phyloP scores from a whole-genome alignment of 2,888 invertebrate species.

The Adela reaumurella region DNA sequence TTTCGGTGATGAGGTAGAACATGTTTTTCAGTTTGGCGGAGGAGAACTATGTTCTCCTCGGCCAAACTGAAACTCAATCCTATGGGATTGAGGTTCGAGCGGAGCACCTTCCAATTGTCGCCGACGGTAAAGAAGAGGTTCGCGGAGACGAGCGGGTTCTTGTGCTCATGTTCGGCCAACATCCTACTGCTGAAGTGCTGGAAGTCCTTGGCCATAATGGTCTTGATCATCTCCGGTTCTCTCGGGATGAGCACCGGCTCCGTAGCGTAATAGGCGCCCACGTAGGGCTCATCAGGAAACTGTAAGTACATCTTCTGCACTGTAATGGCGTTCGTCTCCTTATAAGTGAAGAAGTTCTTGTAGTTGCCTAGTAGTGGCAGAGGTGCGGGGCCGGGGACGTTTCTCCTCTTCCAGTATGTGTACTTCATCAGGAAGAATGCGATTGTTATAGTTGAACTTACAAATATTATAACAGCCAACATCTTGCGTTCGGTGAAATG shows the following conservation, averaged over 20 bases:
- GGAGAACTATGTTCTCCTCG: too few species aligned
- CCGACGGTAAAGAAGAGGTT: slow-evolving; percentile 18
- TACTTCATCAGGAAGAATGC: slow-evolving; percentile 16
- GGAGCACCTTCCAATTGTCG: slow-evolving; percentile 17
- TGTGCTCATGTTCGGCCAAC: slow-evolving; percentile 16
- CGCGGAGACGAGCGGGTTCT: background rate
- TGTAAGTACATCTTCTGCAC: slow-evolving; percentile 21
- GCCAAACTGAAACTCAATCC: too few species aligned
- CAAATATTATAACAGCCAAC: too few species aligned
- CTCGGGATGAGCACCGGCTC: slow-evolving; percentile 29
- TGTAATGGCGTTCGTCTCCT: slow-evolving; percentile 16
- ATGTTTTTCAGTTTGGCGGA: slow-evolving; percentile 19
- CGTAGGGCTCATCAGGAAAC: slow-evolving; percentile 23
- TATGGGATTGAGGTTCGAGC: slow-evolving; percentile 18
- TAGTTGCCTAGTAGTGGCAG: slow-evolving; percentile 28
- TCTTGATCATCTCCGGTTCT: slow-evolving; percentile 27
- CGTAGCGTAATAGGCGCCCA: slow-evolving; percentile 31
- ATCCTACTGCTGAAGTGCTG: slow-evolving; percentile 32
- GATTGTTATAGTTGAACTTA: background rate
- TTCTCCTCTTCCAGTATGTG: slow-evolving; percentile 25
- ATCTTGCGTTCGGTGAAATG: too few species aligned
- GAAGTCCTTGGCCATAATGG: slow-evolving; percentile 28
- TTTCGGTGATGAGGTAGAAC: slow-evolving; percentile 15
- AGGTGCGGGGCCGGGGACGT: slow-evolving; percentile 21
- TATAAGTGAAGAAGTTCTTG: slow-evolving; percentile 20